Conservation (phyloP, 1,140 invertebrate species). For the Rhynchophorus ferrugineus region DNA sequence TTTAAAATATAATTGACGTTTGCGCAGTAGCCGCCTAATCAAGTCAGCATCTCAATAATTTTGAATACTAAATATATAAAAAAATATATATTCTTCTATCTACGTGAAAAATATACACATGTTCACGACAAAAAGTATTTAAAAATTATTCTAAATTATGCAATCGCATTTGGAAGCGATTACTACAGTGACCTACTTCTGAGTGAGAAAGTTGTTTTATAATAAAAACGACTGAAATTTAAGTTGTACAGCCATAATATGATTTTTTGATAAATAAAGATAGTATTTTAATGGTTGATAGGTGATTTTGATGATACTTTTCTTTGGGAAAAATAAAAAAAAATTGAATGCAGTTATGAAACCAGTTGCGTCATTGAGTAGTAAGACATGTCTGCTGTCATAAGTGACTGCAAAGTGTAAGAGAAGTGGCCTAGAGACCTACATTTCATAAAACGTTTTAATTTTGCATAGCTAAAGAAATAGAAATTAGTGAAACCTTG, state of each 20-base stretch:
- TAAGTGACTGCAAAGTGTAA: conserved; percentile 50
- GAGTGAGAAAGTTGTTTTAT: conserved; percentile 9
- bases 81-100: no score
- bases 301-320: background rate
- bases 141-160: conserved; percentile 14
- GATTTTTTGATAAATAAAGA: background rate
- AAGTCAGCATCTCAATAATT: no score
- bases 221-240: conserved; percentile 1
- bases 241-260: background rate
- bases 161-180: conserved; percentile 8
- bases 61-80: no score
- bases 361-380: conserved; percentile 9
- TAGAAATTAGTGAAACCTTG: conserved; percentile 41
- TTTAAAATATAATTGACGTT: no score
- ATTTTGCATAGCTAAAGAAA: conserved; percentile 45
- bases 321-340: background rate
- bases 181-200: conserved; percentile 18
- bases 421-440: conserved; percentile 64
- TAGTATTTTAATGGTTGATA: background rate
- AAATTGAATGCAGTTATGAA: conserved; percentile 4
- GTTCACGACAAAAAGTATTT: no score
- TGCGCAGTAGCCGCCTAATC: no score
- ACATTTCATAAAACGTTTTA: conserved; percentile 53
- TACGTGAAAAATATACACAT: no score
- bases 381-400: conserved; percentile 17